Conservation (phyloP, 35 echinoderm and acorn worm genomes). For the Patiria miniata region DNA sequence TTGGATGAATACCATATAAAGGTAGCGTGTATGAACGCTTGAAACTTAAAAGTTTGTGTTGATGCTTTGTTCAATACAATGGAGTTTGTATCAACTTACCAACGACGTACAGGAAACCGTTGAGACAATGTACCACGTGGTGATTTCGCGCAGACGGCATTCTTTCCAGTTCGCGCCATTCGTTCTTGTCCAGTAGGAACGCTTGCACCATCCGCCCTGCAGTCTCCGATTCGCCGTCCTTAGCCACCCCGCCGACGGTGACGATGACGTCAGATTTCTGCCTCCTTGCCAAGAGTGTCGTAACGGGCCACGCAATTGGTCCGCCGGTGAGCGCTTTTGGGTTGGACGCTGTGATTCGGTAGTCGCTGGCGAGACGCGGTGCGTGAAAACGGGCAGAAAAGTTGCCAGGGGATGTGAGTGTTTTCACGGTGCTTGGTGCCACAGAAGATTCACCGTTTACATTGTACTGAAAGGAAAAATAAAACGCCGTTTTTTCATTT, state of each 20-base stretch:
- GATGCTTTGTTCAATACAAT: no score
- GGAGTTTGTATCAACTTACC: constrained; percentile 29
- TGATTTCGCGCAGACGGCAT: constrained; percentile 35
- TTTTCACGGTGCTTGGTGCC: not conserved
- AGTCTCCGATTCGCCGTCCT: not conserved
- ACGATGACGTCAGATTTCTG: constrained; percentile 20
- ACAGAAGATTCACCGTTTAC: no score
- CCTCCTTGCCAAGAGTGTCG: not conserved
- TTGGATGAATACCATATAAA: not conserved
- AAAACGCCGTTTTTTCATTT: no score
- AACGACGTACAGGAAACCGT: constrained; percentile 27
- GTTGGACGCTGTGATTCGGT: constrained; percentile 31
- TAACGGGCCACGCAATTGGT: constrained; percentile 32
- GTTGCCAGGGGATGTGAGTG: not conserved
- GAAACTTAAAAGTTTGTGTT: no score
- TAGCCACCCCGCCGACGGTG: constrained; percentile 26
- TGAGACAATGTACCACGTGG: constrained; percentile 20
- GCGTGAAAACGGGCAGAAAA: not conserved
- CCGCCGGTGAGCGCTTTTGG: constrained; percentile 25
- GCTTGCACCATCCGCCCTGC: not conserved
- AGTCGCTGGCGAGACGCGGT: constrained; percentile 19
- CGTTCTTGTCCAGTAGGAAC: not conserved
- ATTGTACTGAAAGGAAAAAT: no score
- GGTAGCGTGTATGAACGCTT: no score
- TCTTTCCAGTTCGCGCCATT: constrained; percentile 1